A percentile compares a stretch with the other conserved stretches of the same genome.
Evolutionary conservation across 2,113 vertebrate genomes (phyloP).

Genomic region (Phylloscopus trochiloides): DNA sequence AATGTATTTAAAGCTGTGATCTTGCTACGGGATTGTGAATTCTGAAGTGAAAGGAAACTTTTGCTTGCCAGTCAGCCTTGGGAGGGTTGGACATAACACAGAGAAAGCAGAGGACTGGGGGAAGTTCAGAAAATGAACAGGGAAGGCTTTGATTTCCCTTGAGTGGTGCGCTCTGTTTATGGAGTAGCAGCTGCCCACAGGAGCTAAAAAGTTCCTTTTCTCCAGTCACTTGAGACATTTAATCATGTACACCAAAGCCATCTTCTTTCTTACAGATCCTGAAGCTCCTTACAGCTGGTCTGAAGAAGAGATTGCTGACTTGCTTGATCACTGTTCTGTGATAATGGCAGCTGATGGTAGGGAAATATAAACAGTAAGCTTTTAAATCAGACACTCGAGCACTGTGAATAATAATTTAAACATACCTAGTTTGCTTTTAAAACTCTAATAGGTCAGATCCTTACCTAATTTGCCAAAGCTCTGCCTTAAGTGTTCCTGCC

Average conservation of each 20-base stretch:
- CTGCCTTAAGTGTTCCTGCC: neutral
- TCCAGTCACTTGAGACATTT: neutral
- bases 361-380: neutral
- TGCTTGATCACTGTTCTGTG: slow-evolving; percentile 80
- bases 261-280: slow-evolving; percentile 67
- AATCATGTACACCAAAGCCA: neutral
- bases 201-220: neutral
- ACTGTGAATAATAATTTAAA: neutral
- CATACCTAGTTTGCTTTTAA: neutral
- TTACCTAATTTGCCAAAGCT: neutral
- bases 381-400: neutral
- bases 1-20: neutral
- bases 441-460: neutral
- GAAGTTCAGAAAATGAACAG: neutral
- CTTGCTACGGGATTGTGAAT: neutral
- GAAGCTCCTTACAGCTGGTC: slow-evolving; percentile 85
- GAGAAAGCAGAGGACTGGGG: neutral
- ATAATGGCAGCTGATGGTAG: slow-evolving; percentile 91
- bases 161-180: neutral
- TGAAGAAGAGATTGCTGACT: slow-evolving; percentile 82
- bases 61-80: neutral
- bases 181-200: neutral
- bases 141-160: neutral
- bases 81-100: neutral
- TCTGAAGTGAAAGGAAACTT: neutral